Evolutionary conservation across 35 echinoderm and acorn worm species (phyloP), one percentile per base, ranked within the genome.

Genomic region (Acanthaster planci): DNA sequence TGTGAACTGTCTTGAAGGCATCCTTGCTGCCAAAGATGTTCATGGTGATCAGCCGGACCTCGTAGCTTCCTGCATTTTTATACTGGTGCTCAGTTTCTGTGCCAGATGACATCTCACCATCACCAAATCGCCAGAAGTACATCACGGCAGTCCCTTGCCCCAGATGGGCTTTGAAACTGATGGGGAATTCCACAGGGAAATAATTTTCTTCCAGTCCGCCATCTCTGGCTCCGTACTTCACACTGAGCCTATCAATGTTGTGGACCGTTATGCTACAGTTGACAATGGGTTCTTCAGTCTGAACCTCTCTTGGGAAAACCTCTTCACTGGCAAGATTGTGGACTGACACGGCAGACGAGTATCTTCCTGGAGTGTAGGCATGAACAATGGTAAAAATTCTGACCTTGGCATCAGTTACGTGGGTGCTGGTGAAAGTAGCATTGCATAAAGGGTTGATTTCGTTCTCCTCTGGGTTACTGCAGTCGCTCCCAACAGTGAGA

Each of bases 241-340:
- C 53, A 12, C 27, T 53, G 2, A 53, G 81, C 37, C 81, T 54
- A 16, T 83, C 38, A 37, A 57, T 31, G 53, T 83, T 83, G 52
- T 83, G 81, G 37, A 53, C 23, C 18, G n/a, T 40, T 38, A 83
- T 64, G 38, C 51, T 38, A 17, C 53, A 37, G 56, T 83, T 60
- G 52, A 83, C 51, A 29, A 94, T 38, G 26, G 92, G 92, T 10
- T 81, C 84, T 67, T 94, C 87, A 59, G 87, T 94, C 38, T 94
- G 82, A 40, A 89, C 92, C 1, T 55, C n/a, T 32, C 76, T 27
- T 58, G 67, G 30, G 51, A 94, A 82, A 10, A 60, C 83, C 60
- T 94, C 82, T 19, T 68, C 27, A 83, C 92, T 94, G 35, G 60
- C 92, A 76, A 94, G 42, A 21, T 94, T 94, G 12, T 52, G 37